Base-by-base conservation (phyloP, 2,113 vertebrate genomes). In the Megaceryle maxima region DNA sequence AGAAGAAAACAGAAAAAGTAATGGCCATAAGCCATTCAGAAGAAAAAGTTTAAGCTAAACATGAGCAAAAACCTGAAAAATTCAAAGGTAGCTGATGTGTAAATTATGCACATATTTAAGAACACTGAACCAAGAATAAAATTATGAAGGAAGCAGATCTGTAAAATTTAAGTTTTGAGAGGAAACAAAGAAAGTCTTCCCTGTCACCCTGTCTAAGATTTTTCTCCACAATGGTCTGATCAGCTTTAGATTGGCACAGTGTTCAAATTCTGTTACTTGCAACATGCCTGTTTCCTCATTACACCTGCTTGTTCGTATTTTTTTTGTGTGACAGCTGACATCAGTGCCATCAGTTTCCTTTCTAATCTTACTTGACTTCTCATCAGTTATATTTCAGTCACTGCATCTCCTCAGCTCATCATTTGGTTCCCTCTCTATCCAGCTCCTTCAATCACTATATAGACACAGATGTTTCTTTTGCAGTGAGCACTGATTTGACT, bases 21-120 rank as follows among this genome's bases (percentile, higher is more conserved):
- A 94, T 56, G 50, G 74, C 74, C 69, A 73, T 78, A 93, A 95
- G 80, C 51, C 90, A 87, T 53, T 53, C 64, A 39, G 60, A 95
- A 87, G 89, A 53, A 96, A 85, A 96, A 84, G 64, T 93, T 94
- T 90, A 89, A 46, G 41, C 48, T 79, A 95, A 94, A 86, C 64
- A 83, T 13, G 66, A 90, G 17, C 51, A 95, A 83, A 87, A 74
- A 48, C 26, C n/a, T 39, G 46, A 87, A 88, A 94, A 91, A 94
- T 69, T 85, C 70, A 73, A 35, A 95, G 39, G 35, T 53, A 96
- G 20, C 21, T 81, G 76, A 94, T 26, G 37, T 51, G 20, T 70
- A 83, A 67, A 87, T 94, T 85, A 87, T 85, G 67, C 26, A 90
- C 41, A 69, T 80, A 92, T 82, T 91, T 93, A 80, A 91, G 46